Evolutionary conservation across 2,113 vertebrate genomes (phyloP), one percentile per base, ranked within the genome.

Genomic region (Pyrgilauda ruficollis): DNA sequence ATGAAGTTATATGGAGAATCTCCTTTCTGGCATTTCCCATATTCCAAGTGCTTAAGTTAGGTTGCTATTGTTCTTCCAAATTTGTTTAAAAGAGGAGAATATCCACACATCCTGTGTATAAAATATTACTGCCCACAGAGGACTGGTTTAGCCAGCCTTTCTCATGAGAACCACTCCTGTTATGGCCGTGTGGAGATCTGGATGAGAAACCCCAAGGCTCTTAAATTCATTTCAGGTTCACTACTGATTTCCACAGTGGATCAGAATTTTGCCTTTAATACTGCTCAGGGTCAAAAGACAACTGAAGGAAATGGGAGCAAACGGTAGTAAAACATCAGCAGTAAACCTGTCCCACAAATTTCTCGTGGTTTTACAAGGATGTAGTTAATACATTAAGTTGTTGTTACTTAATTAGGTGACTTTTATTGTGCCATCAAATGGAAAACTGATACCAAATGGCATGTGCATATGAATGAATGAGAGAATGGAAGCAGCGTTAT

Each of bases 301-400:
- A 56, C 74, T 67, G 75, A 80, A 88, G 87, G 59, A 78, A 96
- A 62, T 50, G 78, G 94, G 87, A 93, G 90, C 47, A 92, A 90
- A 84, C 1, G 0, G 64, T 84, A 95, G 59, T 96, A 96, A 96
- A 97, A 49, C n/a, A 35, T 87, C 79, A 93, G 78, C 87, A 96
- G 63, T 97, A 96, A 97, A 98, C n/a, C 68, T 90, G 80, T 93
- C 89, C 79, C 43, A 90, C 93, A 96, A 89, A 94, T 89, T 95
- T 95, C 93, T 94, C 76, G 62, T 46, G 56, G 79, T 84, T 97
- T 97, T 97, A 94, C 83, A 90, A 95, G 94, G 79, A 64, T 64
- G 49, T 68, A 93, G 86, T 95, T 93, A 93, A 84, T 96, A 66
- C 49, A 92, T 97, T 91, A 93, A 95, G 85, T 93, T 96, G 87